phyloP scores from a whole-genome alignment of 2,888 invertebrate genomes.

The Melolontha melolontha region DNA sequence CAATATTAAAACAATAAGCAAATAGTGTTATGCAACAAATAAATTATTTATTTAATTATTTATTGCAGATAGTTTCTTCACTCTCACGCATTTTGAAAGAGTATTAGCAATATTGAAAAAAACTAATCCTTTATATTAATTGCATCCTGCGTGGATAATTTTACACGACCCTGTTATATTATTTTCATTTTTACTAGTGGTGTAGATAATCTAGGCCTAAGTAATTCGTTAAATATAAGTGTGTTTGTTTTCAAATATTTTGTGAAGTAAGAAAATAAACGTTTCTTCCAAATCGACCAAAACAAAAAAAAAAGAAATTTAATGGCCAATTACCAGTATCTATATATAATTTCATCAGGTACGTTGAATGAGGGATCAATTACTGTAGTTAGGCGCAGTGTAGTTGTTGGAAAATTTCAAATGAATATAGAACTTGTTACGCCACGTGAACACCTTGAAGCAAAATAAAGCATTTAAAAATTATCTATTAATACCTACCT shows the following conservation, averaged over 20 bases:
- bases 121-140: no score
- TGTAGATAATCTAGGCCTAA: slow-evolving; percentile 26
- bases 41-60: no score
- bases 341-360: slow-evolving; percentile 61
- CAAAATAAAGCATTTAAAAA: slow-evolving; percentile 17
- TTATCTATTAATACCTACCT: slow-evolving; percentile 15
- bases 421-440: slow-evolving; percentile 42
- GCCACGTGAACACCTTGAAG: slow-evolving; percentile 23
- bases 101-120: no score
- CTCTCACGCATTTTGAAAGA: no score
- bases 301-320: slow-evolving; percentile 29
- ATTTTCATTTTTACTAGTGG: slow-evolving; percentile 9
- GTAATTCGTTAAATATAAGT: slow-evolving; percentile 8
- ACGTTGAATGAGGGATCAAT: slow-evolving; percentile 66
- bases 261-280: slow-evolving; percentile 46
- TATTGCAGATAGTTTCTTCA: no score
- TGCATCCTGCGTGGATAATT: slow-evolving; percentile 4
- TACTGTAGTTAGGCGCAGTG: slow-evolving; percentile 59
- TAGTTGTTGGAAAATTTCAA: slow-evolving; percentile 45
- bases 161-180: neutral
- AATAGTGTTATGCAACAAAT: no score
- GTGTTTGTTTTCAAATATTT: slow-evolving; percentile 52
- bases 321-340: slow-evolving; percentile 55
- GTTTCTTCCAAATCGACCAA: slow-evolving; percentile 58
- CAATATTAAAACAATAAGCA: no score